Conservation (phyloP, 2,888 invertebrate genomes). For the Hemicrepidius hirtus region DNA sequence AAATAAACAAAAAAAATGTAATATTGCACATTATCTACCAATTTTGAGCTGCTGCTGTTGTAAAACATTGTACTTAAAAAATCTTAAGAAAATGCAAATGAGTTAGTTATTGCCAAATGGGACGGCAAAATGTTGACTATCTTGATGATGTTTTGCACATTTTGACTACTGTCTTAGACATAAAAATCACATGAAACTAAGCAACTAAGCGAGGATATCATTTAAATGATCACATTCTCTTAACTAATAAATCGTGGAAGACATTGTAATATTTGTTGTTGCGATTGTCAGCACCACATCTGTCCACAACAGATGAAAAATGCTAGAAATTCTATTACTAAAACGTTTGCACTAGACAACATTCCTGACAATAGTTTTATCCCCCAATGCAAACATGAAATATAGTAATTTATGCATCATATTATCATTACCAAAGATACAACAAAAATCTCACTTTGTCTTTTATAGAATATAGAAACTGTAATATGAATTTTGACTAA, state of each 20-base stretch:
- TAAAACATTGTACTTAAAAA: slow-evolving; percentile 21
- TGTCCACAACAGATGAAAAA: not conserved
- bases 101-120: slow-evolving; percentile 42
- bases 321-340: not conserved
- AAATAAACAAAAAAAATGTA: slow-evolving; percentile 29
- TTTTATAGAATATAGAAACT: slow-evolving; percentile 30
- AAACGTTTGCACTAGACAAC: not conserved
- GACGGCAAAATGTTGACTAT: slow-evolving; percentile 39
- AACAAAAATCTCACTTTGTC: slow-evolving; percentile 39
- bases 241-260: slow-evolving; percentile 58
- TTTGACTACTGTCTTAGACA: slow-evolving; percentile 51
- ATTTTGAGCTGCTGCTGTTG: slow-evolving; percentile 22
- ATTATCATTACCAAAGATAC: not conserved
- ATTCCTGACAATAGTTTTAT: not conserved
- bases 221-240: slow-evolving; percentile 52
- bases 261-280: slow-evolving; percentile 65
- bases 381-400: not conserved
- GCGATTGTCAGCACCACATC: slow-evolving; percentile 33
- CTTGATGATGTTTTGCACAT: slow-evolving; percentile 42
- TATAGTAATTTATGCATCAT: slow-evolving; percentile 2
- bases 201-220: slow-evolving; percentile 59
- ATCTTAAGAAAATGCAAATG: slow-evolving; percentile 12
- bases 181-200: slow-evolving; percentile 60
- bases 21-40: slow-evolving; percentile 43
- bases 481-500: slow-evolving; percentile 5